phyloP scores from a whole-genome alignment of 2,888 invertebrate species.

The Schrankia costaestrigalis region DNA sequence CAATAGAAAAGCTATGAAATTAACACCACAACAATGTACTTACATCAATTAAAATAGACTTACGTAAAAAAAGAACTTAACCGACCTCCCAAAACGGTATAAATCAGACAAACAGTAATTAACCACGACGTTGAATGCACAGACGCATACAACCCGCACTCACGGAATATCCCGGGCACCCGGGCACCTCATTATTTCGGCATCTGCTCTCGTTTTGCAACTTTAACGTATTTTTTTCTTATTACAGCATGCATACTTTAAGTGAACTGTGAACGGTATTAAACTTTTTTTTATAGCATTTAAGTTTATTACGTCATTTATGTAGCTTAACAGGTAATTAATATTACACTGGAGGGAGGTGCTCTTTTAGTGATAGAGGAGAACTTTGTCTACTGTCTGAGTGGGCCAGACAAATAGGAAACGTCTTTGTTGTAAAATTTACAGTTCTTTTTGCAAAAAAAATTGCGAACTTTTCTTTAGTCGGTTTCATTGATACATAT shows the following conservation, averaged over 20 bases:
- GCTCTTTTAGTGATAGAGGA: too few relatives aligned
- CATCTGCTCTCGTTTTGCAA: conserved; percentile 66
- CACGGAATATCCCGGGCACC: conserved; percentile 51
- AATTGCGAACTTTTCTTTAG: too few relatives aligned
- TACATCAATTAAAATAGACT: conserved; percentile 30
- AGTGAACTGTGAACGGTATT: conserved; percentile 23
- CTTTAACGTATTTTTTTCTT: conserved; percentile 26
- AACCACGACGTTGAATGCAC: conserved; percentile 26
- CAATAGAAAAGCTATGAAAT: conserved; percentile 26
- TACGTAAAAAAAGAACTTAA: conserved; percentile 24
- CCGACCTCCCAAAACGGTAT: conserved; percentile 33
- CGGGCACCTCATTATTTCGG: conserved; percentile 65
- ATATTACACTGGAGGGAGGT: too few relatives aligned
- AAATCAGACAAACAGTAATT: conserved; percentile 36
- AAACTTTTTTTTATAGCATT: conserved; percentile 13
- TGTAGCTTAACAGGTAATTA: too few relatives aligned
- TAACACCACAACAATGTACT: conserved; percentile 4
- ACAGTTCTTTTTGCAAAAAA: too few relatives aligned
- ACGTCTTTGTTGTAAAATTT: too few relatives aligned
- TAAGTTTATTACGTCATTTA: not conserved
- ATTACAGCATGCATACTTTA: conserved; percentile 28
- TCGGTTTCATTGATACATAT: too few relatives aligned
- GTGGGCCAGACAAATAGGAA: too few relatives aligned
- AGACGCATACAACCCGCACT: conserved; percentile 33
- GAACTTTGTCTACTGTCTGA: too few relatives aligned